A percentile compares a stretch with the other conserved stretches of the same genome.
These are phyloP conservation scores for Marisa cornuarietis DNA, from an alignment of 1,140 invertebrate species.

Conservation along the genomic window DNA sequence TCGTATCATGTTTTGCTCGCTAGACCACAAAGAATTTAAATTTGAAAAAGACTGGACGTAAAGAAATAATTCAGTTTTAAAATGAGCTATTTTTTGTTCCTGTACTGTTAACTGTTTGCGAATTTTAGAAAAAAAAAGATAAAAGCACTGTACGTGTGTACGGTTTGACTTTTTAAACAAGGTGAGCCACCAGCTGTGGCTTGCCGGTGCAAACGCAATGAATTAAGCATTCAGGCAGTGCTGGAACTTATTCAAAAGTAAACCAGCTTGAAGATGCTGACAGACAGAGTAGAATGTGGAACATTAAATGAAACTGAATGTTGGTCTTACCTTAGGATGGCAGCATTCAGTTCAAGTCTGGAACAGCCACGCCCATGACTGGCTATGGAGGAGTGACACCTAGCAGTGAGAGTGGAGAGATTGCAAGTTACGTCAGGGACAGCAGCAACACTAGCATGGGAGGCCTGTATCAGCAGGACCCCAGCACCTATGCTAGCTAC, in stretches of 20 bases:
- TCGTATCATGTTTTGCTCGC: too few relatives aligned
- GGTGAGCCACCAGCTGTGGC: too few relatives aligned
- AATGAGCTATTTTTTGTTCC: too few relatives aligned
- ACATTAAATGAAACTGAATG: not conserved
- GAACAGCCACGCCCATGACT: conserved; percentile 51
- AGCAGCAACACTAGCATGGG: not conserved
- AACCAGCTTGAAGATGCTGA: not conserved
- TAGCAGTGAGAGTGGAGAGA: conserved; percentile 61
- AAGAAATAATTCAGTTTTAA: too few relatives aligned
- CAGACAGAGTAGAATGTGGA: not conserved
- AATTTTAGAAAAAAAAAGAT: too few relatives aligned
- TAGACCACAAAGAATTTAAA: too few relatives aligned
- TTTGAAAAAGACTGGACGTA: too few relatives aligned
- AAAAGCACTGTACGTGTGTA: too few relatives aligned
- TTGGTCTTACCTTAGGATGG: conserved; percentile 53
- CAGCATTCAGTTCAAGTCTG: conserved; percentile 58
- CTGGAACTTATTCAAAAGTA: not conserved
- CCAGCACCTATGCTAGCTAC: conserved; percentile 7
- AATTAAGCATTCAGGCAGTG: not conserved
- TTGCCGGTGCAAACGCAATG: too few relatives aligned
- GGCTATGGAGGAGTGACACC: conserved; percentile 42
- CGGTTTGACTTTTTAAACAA: too few relatives aligned
- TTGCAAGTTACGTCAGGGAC: conserved; percentile 39
- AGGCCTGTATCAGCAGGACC: conserved; percentile 7
- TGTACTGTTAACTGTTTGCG: too few relatives aligned